A percentile compares a stretch with the other conserved stretches of the same genome.
Evolutionary conservation across 2,888 invertebrate species (phyloP).

Genomic region (Eupithecia tripunctaria): DNA sequence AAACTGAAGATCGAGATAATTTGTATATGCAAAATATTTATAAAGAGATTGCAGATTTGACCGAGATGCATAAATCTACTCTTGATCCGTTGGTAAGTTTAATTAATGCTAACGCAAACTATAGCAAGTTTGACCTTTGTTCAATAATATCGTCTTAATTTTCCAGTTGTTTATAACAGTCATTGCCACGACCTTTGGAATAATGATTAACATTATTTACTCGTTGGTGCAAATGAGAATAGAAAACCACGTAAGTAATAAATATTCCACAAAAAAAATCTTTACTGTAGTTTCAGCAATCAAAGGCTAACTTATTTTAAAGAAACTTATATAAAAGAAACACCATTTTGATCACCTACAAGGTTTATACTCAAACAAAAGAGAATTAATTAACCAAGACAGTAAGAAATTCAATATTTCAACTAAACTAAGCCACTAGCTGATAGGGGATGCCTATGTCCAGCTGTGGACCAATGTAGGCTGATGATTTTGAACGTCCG

Average conservation of each 20-base stretch:
- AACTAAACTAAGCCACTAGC: too few species aligned
- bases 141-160: background rate
- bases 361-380: too few species aligned
- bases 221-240: background rate
- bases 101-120: background rate
- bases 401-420: too few species aligned
- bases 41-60: constrained; percentile 3
- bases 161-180: background rate
- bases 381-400: too few species aligned
- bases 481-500: too few species aligned
- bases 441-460: too few species aligned
- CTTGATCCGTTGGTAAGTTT: constrained; percentile 1
- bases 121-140: background rate
- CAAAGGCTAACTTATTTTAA: too few species aligned
- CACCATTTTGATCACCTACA: too few species aligned
- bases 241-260: background rate
- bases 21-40: background rate
- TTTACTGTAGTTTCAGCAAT: too few species aligned
- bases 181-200: background rate
- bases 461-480: too few species aligned
- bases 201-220: background rate
- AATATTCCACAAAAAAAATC: background rate
- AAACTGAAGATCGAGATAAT: constrained; percentile 1
- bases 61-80: constrained; percentile 12
- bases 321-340: too few species aligned